Base-by-base conservation (phyloP, 2,888 invertebrate genomes). In the Cephus nigrinus region DNA sequence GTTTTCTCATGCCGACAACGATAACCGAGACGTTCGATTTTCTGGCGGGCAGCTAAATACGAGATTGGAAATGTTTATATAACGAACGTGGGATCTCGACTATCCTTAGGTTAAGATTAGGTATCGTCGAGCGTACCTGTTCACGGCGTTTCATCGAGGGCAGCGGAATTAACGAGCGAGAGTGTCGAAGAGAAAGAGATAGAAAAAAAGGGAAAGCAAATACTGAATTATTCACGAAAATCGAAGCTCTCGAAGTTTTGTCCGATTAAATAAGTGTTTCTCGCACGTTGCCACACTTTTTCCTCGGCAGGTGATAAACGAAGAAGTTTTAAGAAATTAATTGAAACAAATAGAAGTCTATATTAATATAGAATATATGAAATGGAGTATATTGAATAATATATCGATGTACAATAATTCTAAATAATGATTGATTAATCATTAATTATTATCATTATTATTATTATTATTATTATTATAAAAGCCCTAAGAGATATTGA, bases 391-490 rank as follows among this genome's bases (percentile, higher is more conserved):
- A 90, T 89, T 89, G 88, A 88, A 90, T 91, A 90, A 90, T 91
- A 90, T 90, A 90, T 91, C 88, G 87, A 90, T 91, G 91, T 90
- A 90, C 88, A 89, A 90, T 90, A 90, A 90, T 90, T 90, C 86
- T 87, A 87, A 88, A 89, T 85, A 86, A 89, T 85, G 85, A 87
- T 90, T 90, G 86, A 88, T 89, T 82, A 86, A 80, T 75, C 30
- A 75, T 78, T 31, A 68, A 73, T 71, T 32, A 34, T 69, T 71
- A 69, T 36, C 1, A 71, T 71, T 31, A 71, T 71, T 31, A 71
- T 69, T 69, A 69, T 69, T 23, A 69, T 31, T 31, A 71, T 71
- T 71, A 71, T 69, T 69, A 69, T 69, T n/a, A 69, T 71, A 32
- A 71, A 71, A 71, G 31, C 71, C 71, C 71, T 71, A 71, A 71